Evolutionary conservation across 1,140 invertebrate genomes (phyloP).

Genomic region (Xylocopa sonorina): DNA sequence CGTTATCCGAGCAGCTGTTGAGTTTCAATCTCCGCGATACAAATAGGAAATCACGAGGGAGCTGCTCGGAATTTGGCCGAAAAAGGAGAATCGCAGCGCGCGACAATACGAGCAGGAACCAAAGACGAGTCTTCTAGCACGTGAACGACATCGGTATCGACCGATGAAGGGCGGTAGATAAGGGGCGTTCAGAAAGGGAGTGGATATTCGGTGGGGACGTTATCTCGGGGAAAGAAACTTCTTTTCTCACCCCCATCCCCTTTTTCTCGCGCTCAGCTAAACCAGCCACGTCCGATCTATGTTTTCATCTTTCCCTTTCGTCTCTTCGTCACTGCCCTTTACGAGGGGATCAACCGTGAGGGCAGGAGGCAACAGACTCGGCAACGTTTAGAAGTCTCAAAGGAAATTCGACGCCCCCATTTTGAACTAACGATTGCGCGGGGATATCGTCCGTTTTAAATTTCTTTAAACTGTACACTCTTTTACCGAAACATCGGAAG

Average conservation of each 20-base stretch:
- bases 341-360: neutral
- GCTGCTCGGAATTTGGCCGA: neutral
- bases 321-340: neutral
- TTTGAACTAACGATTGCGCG: neutral
- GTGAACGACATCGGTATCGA: neutral
- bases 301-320: constrained; percentile 27
- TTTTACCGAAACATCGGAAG: too few relatives aligned
- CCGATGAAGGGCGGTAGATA: neutral
- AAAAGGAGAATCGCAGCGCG: neutral
- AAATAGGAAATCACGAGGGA: constrained; percentile 19
- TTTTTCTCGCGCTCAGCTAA: constrained; percentile 2
- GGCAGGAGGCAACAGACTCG: neutral
- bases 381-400: neutral
- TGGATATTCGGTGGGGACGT: constrained; percentile 1
- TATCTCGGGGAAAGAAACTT: constrained; percentile 12
- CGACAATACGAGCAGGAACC: constrained; percentile 3
- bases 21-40: constrained; percentile 6
- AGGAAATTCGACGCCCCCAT: neutral
- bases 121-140: constrained; percentile 1
- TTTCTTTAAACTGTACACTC: too few relatives aligned
- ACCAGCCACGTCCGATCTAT: constrained; percentile 21
- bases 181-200: constrained; percentile 8
- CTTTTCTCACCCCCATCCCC: neutral
- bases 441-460: too few relatives aligned
- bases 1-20: neutral